Evolutionary conservation across 1,140 invertebrate genomes (phyloP).

Genomic region (Aleiodes sp.): DNA sequence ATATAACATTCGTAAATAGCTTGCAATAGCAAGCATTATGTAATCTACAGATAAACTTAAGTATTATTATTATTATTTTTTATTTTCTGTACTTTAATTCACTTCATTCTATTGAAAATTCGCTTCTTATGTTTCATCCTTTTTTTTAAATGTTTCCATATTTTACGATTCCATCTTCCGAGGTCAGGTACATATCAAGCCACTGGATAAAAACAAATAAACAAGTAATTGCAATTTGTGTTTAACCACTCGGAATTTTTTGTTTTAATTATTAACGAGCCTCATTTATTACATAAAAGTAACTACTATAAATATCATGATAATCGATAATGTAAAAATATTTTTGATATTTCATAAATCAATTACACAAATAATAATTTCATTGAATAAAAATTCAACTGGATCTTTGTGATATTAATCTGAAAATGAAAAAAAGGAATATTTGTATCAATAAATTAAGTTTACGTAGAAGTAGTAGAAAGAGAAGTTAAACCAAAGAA

Average conservation of each 20-base stretch:
- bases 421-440: neutral
- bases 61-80: neutral
- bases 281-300: neutral
- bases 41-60: neutral
- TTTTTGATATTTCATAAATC: neutral
- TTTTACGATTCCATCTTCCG: neutral
- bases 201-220: neutral
- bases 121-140: too few species aligned
- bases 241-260: neutral
- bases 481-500: too few species aligned
- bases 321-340: neutral
- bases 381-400: too few species aligned
- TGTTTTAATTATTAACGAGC: neutral
- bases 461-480: too few species aligned
- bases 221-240: slow-evolving; percentile 4
- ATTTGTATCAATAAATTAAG: too few species aligned
- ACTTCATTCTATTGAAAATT: too few species aligned
- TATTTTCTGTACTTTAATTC: slow-evolving; percentile 11
- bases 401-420: neutral
- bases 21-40: neutral
- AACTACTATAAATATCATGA: neutral
- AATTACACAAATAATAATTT: neutral
- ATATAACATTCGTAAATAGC: slow-evolving; percentile 3
- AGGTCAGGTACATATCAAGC: slow-evolving; percentile 26
- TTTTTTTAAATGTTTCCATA: neutral